Conservation (phyloP, 2,797 vertebrate species). For the Crenuchus spilurus region DNA sequence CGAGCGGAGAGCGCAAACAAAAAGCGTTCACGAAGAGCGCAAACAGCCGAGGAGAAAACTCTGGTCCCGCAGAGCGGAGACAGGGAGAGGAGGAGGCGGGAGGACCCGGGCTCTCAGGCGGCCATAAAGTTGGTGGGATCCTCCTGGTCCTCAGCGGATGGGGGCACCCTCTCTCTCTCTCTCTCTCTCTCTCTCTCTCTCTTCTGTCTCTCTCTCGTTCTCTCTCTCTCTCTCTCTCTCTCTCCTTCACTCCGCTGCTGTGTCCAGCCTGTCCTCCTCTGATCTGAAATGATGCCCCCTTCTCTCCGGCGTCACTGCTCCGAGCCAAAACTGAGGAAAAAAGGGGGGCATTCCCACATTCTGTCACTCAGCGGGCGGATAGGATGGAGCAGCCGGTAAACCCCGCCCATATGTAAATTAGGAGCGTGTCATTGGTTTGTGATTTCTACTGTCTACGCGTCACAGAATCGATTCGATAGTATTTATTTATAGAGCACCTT, state of each 20-base stretch:
- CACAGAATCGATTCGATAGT: too few relatives aligned
- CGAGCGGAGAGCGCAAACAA: constrained; percentile 58
- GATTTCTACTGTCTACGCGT: too few relatives aligned
- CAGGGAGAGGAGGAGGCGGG: constrained; percentile 56
- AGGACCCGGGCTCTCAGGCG: constrained; percentile 75
- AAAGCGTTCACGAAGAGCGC: constrained; percentile 60
- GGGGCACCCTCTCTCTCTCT: constrained; percentile 69
- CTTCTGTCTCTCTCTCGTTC: constrained; percentile 67
- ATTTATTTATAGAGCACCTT: too few relatives aligned
- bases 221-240: constrained; percentile 71
- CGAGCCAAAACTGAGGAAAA: constrained; percentile 62
- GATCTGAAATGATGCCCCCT: constrained; percentile 74
- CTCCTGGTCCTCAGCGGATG: constrained; percentile 75
- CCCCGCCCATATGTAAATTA: constrained; percentile 40
- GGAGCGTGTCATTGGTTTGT: constrained; percentile 68
- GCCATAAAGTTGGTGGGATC: constrained; percentile 78
- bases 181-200: constrained; percentile 61
- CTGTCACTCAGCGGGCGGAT: constrained; percentile 72
- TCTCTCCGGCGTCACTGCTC: constrained; percentile 70
- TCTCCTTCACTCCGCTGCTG: constrained; percentile 67
- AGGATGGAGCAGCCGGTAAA: constrained; percentile 67
- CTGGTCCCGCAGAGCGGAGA: constrained; percentile 62
- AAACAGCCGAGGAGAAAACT: constrained; percentile 67
- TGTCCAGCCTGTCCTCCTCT: constrained; percentile 67
- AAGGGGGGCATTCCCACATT: constrained; percentile 50